These are phyloP conservation scores for Cryptotis parvus DNA, from an alignment of 2,113 vertebrate genomes.

Conservation along the genomic window DNA sequence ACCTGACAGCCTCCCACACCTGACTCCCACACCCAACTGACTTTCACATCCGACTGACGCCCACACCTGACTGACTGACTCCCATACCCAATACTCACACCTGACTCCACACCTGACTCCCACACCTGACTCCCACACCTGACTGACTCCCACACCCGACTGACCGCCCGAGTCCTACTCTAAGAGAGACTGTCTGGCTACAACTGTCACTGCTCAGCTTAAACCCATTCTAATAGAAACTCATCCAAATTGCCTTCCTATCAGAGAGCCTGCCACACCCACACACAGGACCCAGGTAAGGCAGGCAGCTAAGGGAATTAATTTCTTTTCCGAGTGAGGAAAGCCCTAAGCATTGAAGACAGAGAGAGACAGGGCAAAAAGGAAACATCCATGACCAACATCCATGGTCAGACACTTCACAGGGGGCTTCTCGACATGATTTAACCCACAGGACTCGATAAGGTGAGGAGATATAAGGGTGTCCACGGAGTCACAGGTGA, in stretches of 20 bases:
- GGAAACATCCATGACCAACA: neutral
- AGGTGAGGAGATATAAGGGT: no score
- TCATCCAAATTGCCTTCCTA: neutral
- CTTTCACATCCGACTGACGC: no score
- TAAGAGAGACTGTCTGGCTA: neutral
- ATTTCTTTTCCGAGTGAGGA: neutral
- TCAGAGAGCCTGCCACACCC: neutral
- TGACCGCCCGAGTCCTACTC: no score
- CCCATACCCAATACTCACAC: no score
- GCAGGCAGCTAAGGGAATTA: neutral
- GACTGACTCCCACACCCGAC: no score
- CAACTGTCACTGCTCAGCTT: neutral
- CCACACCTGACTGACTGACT: no score
- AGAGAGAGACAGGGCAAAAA: conserved; percentile 39
- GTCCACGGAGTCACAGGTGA: no score
- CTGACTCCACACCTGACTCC: no score
- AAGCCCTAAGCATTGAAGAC: neutral
- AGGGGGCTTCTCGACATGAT: neutral
- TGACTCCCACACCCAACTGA: no score
- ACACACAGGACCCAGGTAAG: neutral
- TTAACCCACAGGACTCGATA: neutral
- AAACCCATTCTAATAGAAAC: neutral
- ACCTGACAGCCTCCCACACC: no score
- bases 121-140: no score
- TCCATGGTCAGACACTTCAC: neutral